A percentile compares a stretch with the other conserved stretches of the same genome.
phyloP scores from a whole-genome alignment of 2,888 invertebrate genomes.

The Cantharis flavilabris region DNA sequence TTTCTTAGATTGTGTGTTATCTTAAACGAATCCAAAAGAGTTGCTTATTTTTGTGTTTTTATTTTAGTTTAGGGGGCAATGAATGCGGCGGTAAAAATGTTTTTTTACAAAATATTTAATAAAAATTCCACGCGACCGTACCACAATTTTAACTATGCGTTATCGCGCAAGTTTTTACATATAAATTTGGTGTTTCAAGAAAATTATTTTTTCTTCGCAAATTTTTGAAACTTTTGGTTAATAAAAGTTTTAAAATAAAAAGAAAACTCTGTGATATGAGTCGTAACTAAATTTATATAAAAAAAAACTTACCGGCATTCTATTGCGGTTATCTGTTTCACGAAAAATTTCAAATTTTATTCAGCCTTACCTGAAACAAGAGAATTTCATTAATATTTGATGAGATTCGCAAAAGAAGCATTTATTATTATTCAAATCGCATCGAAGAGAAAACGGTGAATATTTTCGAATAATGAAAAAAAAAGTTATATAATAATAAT shows the following conservation, averaged over 20 bases:
- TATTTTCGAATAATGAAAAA: conserved; percentile 6
- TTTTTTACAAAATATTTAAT: background rate
- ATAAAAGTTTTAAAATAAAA: conserved; percentile 9
- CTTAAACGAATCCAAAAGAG: conserved; percentile 8
- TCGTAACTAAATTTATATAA: background rate
- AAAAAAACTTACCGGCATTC: conserved; percentile 1
- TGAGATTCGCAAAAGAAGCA: conserved; percentile 11
- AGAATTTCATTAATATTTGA: conserved; percentile 21
- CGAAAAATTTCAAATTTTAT: conserved; percentile 8
- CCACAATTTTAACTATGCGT: background rate
- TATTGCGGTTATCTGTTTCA: conserved; percentile 4
- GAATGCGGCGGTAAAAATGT: background rate
- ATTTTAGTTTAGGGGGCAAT: conserved; percentile 9
- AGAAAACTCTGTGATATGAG: conserved; percentile 1
- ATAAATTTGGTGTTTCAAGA: background rate
- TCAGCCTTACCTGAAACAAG: conserved; percentile 25
- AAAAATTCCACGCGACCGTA: background rate
- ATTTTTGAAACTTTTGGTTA: conserved; percentile 6
- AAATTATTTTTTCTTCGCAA: background rate
- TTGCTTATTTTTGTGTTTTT: conserved; percentile 4
- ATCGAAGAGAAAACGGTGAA: background rate
- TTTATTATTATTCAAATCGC: conserved; percentile 18
- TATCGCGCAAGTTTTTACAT: background rate
- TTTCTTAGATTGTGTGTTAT: conserved; percentile 7
- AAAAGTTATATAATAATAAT: background rate